These are phyloP conservation scores for Nesometra sesokonis DNA, from an alignment of 35 echinoderm and acorn worm species.

Conservation along the genomic window DNA sequence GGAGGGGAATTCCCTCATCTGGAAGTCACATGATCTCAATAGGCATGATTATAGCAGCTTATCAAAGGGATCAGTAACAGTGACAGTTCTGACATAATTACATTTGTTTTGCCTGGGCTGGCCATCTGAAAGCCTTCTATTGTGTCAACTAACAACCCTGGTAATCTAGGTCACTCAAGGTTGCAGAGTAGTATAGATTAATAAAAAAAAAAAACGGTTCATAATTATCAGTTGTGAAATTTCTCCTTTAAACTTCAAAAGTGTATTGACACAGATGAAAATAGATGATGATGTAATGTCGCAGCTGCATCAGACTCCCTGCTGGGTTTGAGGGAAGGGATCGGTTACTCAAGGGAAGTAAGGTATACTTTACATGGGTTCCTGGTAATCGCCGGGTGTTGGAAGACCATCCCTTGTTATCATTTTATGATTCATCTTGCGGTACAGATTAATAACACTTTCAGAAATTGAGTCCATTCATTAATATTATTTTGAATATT, in stretches of 20 bases:
- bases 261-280: neutral
- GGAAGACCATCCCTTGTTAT: neutral
- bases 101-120: neutral
- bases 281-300: neutral
- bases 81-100: neutral
- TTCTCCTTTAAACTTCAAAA: neutral
- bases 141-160: neutral
- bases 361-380: neutral
- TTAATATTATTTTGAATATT: no score
- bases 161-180: neutral
- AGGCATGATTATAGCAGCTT: neutral
- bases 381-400: neutral
- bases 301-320: neutral
- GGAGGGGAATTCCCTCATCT: neutral
- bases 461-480: neutral
- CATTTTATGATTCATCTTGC: neutral
- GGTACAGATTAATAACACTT: neutral
- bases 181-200: neutral
- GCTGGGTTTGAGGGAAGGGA: neutral
- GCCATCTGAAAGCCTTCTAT: neutral
- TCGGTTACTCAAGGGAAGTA: neutral
- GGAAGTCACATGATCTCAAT: neutral
- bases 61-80: neutral
- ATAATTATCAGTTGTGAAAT: neutral
- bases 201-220: neutral